Conservation (phyloP, 2,113 vertebrate genomes). For the Boulengeromyrus knoepffleri region DNA sequence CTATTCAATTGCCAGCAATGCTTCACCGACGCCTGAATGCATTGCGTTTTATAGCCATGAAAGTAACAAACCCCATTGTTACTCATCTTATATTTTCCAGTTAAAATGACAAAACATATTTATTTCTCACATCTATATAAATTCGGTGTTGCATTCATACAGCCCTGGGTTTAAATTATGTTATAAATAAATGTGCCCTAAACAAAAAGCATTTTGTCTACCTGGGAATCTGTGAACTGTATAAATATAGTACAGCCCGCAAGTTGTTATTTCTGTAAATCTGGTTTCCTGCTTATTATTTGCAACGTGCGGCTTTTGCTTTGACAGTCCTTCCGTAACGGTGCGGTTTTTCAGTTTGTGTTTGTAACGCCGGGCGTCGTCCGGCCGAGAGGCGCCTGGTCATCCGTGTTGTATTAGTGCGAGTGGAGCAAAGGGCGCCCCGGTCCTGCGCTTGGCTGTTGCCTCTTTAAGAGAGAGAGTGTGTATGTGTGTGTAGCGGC, state of each 20-base stretch:
- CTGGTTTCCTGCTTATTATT: background rate
- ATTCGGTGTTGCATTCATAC: background rate
- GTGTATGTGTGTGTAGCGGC: constrained; percentile 13
- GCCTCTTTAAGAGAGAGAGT: constrained; percentile 48
- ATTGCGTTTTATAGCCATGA: background rate
- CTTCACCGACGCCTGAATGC: background rate
- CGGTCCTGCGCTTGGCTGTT: background rate
- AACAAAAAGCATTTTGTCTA: background rate
- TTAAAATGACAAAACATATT: background rate
- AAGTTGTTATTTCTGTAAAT: background rate
- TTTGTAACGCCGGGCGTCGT: background rate
- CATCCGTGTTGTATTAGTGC: background rate
- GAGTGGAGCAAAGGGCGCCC: background rate
- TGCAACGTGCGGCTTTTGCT: background rate
- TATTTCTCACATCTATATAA: background rate
- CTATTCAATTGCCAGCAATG: background rate
- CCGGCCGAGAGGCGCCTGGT: background rate
- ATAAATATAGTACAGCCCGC: background rate
- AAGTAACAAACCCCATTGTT: background rate
- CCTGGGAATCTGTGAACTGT: background rate
- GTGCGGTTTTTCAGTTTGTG: background rate
- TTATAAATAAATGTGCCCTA: background rate
- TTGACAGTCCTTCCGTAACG: background rate
- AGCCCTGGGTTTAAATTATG: background rate
- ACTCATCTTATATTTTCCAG: background rate